Evolutionary conservation across 2,113 vertebrate genomes (phyloP).

Genomic region (Synchiropus splendidus): DNA sequence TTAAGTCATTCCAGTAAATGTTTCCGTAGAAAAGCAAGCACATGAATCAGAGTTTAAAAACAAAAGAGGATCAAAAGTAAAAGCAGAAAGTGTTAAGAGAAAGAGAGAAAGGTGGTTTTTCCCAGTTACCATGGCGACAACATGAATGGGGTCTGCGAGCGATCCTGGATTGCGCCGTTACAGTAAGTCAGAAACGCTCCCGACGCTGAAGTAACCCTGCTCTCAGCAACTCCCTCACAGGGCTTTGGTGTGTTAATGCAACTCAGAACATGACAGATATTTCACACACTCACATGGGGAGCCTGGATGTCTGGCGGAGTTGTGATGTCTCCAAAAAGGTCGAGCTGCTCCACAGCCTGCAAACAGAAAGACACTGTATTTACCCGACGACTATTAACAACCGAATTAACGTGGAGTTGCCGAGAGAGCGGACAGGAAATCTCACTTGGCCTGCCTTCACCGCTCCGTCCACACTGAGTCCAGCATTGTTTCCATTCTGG

Average conservation of each 20-base stretch:
- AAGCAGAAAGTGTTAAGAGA: no score
- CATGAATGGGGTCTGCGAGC: background rate
- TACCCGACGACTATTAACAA: conserved; percentile 6
- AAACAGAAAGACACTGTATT: conserved; percentile 18
- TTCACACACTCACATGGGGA: conserved; percentile 76
- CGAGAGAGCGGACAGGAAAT: conserved; percentile 2
- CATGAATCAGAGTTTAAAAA: no score
- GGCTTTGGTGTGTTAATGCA: background rate
- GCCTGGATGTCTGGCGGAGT: conserved; percentile 86
- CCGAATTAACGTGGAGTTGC: background rate
- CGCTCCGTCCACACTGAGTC: conserved; percentile 57
- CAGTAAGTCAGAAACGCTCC: no score
- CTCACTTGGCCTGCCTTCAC: conserved; percentile 65
- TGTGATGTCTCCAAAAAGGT: conserved; percentile 94
- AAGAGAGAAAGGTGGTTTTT: background rate
- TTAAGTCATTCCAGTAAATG: no score
- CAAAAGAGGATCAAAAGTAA: no score
- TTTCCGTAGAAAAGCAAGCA: no score
- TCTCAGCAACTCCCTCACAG: no score
- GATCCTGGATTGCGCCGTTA: no score
- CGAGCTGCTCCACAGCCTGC: conserved; percentile 81
- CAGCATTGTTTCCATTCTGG: conserved; percentile 71
- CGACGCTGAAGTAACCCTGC: no score
- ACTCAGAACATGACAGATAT: background rate
- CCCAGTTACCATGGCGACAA: background rate